Percentiles rank a stretch among this genome's conserved stretches.
Evolutionary conservation across 2,113 vertebrate species (phyloP).

Genomic region (Cyanocitta stelleri): DNA sequence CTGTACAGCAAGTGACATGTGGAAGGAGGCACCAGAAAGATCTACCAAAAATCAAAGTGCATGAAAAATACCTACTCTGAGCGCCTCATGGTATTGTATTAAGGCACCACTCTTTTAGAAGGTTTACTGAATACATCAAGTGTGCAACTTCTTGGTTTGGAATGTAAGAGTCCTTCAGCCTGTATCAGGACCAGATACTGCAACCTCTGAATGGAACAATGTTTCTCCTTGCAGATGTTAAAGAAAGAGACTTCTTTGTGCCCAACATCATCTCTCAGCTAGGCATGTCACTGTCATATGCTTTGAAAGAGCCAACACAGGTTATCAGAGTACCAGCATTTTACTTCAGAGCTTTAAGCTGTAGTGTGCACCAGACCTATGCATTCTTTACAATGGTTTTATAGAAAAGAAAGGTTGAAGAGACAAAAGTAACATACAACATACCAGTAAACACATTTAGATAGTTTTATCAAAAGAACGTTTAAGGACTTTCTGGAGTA

Average conservation of each 20-base stretch:
- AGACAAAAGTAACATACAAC: background rate
- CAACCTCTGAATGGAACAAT: background rate
- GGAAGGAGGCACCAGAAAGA: conserved; percentile 67
- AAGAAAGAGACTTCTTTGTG: background rate
- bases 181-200: background rate
- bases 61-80: conserved; percentile 67
- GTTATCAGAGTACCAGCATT: background rate
- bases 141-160: conserved; percentile 59
- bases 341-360: background rate
- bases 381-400: background rate
- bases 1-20: conserved; percentile 59
- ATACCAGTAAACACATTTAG: background rate
- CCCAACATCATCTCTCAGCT: background rate
- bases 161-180: conserved; percentile 60
- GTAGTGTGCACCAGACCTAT: background rate
- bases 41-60: conserved; percentile 67
- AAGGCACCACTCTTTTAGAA: conserved; percentile 66
- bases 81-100: conserved; percentile 55
- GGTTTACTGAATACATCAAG: conserved; percentile 43
- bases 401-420: background rate
- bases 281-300: background rate
- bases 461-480: background rate
- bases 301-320: background rate
- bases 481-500: background rate
- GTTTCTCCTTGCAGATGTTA: background rate